These are phyloP conservation scores for Rhadinocentrus ornatus DNA, from an alignment of 2,797 vertebrate genomes.

Conservation along the genomic window DNA sequence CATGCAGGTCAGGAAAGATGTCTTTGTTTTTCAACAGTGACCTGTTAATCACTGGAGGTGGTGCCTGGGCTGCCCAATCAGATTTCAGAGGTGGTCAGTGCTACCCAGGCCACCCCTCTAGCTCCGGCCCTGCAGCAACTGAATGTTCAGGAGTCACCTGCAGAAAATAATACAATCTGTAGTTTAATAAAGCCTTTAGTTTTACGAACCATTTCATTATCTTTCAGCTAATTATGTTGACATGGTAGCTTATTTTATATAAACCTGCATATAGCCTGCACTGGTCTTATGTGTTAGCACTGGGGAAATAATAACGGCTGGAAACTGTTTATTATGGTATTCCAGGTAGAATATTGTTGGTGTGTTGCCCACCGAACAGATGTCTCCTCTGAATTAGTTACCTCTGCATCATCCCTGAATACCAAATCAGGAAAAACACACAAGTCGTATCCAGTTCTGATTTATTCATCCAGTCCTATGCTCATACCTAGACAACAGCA, in stretches of 20 bases:
- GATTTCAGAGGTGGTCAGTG: no score
- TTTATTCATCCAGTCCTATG: constrained; percentile 64
- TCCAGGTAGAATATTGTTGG: constrained; percentile 73
- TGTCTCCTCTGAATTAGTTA: constrained; percentile 81
- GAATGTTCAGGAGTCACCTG: no score
- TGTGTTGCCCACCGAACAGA: constrained; percentile 74
- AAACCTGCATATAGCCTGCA: constrained; percentile 34
- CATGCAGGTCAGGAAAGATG: no score
- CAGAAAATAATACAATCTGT: no score
- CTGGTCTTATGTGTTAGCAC: constrained; percentile 25
- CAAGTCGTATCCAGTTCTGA: constrained; percentile 58
- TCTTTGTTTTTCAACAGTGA: no score
- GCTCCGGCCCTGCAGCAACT: no score
- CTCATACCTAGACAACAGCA: constrained; percentile 53
- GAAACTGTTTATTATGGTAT: constrained; percentile 70
- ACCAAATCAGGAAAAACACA: constrained; percentile 62
- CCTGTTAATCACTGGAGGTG: no score
- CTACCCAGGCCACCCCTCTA: no score
- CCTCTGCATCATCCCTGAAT: constrained; percentile 70
- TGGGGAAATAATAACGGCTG: constrained; percentile 39
- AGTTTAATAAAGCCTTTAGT: no score
- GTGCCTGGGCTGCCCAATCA: no score
- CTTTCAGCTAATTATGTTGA: no score
- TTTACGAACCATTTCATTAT: no score
- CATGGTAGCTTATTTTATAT: constrained; percentile 9